Percentiles rank a stretch among this genome's conserved stretches.
phyloP scores from a whole-genome alignment of 1,140 invertebrate species.

The Drosophila saltans region DNA sequence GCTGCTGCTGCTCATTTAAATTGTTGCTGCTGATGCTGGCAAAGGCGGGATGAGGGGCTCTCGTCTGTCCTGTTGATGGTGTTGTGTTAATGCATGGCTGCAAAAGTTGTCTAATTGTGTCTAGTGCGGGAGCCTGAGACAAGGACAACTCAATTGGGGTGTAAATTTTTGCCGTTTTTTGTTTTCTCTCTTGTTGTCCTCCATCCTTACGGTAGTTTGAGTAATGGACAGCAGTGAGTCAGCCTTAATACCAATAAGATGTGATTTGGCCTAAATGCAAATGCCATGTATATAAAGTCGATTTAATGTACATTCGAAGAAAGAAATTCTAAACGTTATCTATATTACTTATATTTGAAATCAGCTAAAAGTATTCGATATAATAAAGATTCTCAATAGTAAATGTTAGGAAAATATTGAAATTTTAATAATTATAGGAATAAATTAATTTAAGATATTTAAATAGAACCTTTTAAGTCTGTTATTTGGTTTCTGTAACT shows the following conservation, averaged over 20 bases:
- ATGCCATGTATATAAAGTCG: not conserved
- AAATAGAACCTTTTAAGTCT: too few relatives aligned
- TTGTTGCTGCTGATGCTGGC: slow-evolving; percentile 33
- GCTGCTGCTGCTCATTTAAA: slow-evolving; percentile 75
- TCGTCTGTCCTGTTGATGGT: slow-evolving; percentile 38
- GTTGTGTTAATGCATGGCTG: slow-evolving; percentile 76
- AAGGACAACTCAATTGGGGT: slow-evolving; percentile 48
- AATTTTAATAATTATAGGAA: too few relatives aligned
- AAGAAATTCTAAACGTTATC: too few relatives aligned
- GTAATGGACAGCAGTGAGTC: slow-evolving; percentile 63
- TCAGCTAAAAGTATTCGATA: too few relatives aligned
- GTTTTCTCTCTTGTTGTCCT: not conserved
- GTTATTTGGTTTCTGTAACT: too few relatives aligned
- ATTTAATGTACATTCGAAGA: too few relatives aligned
- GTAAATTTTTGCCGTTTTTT: slow-evolving; percentile 25
- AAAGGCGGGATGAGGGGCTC: too few relatives aligned
- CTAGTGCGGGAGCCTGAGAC: slow-evolving; percentile 32
- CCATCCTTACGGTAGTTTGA: slow-evolving; percentile 17
- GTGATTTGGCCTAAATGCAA: not conserved
- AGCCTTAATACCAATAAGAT: slow-evolving; percentile 30
- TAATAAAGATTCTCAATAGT: too few relatives aligned
- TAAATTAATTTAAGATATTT: too few relatives aligned
- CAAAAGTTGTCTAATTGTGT: slow-evolving; percentile 77
- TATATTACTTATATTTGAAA: too few relatives aligned
- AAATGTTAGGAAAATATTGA: too few relatives aligned